Conservation (phyloP, 1,140 invertebrate species). For the Zaprionus nigranus region DNA sequence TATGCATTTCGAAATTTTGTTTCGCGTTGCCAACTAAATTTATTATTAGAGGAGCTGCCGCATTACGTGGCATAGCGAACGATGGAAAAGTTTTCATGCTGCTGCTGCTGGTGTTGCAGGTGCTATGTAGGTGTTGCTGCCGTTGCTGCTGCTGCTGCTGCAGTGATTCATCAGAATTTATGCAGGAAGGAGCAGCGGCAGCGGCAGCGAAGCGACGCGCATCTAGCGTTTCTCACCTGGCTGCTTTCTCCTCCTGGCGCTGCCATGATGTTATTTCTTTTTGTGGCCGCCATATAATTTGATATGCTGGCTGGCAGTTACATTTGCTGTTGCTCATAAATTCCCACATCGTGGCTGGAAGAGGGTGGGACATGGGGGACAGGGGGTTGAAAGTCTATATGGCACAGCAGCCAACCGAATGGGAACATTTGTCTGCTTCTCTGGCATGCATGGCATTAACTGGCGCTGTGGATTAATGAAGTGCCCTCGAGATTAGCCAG, state of each 20-base stretch:
- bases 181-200: constrained; percentile 41
- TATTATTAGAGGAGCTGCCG: constrained; percentile 73
- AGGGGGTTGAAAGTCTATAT: not conserved
- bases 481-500: constrained; percentile 73
- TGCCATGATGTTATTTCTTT: constrained; percentile 58
- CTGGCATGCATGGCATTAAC: constrained; percentile 81
- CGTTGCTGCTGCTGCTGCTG: constrained; percentile 48
- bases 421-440: constrained; percentile 71
- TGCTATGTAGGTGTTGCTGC: constrained; percentile 25
- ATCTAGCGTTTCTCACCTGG: constrained; percentile 17
- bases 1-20: constrained; percentile 74
- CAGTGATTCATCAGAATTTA: constrained; percentile 83
- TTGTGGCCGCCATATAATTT: constrained; percentile 80
- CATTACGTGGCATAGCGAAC: constrained; percentile 66
- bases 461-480: constrained; percentile 76
- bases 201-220: constrained; percentile 9
- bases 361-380: no score
- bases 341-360: constrained; percentile 56
- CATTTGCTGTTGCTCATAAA: constrained; percentile 78
- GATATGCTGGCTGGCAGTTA: constrained; percentile 78
- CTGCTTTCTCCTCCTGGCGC: not conserved
- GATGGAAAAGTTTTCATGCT: constrained; percentile 50
- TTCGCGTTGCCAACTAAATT: constrained; percentile 71
- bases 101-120: constrained; percentile 42
- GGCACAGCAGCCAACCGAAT: constrained; percentile 9